These are phyloP conservation scores for Neoarius graeffei DNA, from an alignment of 2,113 vertebrate genomes.

Conservation along the genomic window DNA sequence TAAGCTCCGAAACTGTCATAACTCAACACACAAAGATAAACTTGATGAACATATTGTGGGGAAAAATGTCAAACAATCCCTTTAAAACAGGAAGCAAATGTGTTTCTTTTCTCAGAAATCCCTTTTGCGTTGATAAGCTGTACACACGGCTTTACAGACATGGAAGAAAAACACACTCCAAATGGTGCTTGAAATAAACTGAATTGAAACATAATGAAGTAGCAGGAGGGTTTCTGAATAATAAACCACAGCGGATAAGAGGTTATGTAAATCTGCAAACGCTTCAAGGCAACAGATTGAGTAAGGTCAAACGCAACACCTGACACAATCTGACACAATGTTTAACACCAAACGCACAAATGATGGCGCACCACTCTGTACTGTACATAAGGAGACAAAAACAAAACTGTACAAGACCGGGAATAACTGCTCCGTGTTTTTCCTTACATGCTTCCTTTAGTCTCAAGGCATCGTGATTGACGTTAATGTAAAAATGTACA, in stretches of 20 bases:
- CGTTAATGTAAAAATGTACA: constrained; percentile 15
- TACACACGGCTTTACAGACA: constrained; percentile 48
- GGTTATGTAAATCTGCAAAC: constrained; percentile 42
- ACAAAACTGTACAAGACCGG: constrained; percentile 39
- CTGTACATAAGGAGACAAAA: constrained; percentile 56
- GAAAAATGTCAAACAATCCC: constrained; percentile 36
- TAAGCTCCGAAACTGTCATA: constrained; percentile 6
- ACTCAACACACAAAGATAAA: neutral
- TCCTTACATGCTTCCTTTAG: constrained; percentile 39
- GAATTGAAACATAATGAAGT: constrained; percentile 38
- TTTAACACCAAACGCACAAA: constrained; percentile 50
- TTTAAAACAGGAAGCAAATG: constrained; percentile 46
- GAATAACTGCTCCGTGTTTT: constrained; percentile 41
- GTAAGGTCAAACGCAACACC: constrained; percentile 40
- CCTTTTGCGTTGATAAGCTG: constrained; percentile 38
- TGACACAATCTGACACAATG: constrained; percentile 47
- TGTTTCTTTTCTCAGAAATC: constrained; percentile 41
- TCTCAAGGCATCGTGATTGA: constrained; percentile 43
- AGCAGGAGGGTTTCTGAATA: constrained; percentile 40
- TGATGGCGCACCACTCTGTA: constrained; percentile 54
- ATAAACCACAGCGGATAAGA: constrained; percentile 38
- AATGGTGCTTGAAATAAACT: constrained; percentile 38
- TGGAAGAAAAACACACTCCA: constrained; percentile 38
- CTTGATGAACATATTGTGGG: neutral
- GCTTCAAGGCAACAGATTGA: constrained; percentile 53